A percentile compares a stretch with the other conserved stretches of the same genome.
These are phyloP conservation scores for Strigamia transsilvanica DNA, from an alignment of 2,888 invertebrate genomes.

Conservation along the genomic window DNA sequence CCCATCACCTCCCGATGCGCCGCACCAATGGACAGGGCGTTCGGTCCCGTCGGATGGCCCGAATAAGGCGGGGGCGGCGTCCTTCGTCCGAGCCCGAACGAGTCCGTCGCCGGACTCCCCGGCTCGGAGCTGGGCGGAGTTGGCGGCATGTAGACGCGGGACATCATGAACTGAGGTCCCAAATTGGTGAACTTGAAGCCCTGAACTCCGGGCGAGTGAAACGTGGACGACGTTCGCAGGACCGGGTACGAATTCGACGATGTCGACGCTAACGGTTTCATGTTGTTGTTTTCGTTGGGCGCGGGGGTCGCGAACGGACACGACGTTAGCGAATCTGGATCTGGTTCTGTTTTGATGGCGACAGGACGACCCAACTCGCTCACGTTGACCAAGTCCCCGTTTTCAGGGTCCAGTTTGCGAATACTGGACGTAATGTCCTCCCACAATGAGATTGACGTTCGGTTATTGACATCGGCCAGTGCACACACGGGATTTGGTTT, in stretches of 20 bases:
- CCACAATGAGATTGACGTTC: slow-evolving; percentile 70
- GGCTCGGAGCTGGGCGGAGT: slow-evolving; percentile 90
- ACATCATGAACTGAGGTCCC: slow-evolving; percentile 56
- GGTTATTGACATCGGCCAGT: background rate
- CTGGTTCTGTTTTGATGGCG: slow-evolving; percentile 54
- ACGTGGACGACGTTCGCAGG: slow-evolving; percentile 50
- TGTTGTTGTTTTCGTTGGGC: background rate
- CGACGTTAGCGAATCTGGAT: slow-evolving; percentile 50
- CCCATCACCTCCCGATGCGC: slow-evolving; percentile 48
- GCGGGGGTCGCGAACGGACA: slow-evolving; percentile 55
- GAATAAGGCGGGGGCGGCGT: slow-evolving; percentile 82
- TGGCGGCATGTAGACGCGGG: slow-evolving; percentile 81
- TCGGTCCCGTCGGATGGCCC: slow-evolving; percentile 61
- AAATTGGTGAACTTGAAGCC: slow-evolving; percentile 55
- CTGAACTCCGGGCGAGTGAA: slow-evolving; percentile 52
- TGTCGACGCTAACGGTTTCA: slow-evolving; percentile 57
- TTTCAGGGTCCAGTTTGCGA: slow-evolving; percentile 88
- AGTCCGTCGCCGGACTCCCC: slow-evolving; percentile 71
- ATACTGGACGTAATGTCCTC: slow-evolving; percentile 91
- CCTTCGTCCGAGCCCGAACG: slow-evolving; percentile 71
- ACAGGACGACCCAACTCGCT: slow-evolving; percentile 39
- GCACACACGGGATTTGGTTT: slow-evolving; percentile 68
- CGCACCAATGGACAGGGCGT: slow-evolving; percentile 48
- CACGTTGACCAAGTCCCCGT: slow-evolving; percentile 78
- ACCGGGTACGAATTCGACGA: slow-evolving; percentile 50